Evolutionary conservation across 2,113 vertebrate genomes (phyloP).

Genomic region (Oceanodroma tethys): DNA sequence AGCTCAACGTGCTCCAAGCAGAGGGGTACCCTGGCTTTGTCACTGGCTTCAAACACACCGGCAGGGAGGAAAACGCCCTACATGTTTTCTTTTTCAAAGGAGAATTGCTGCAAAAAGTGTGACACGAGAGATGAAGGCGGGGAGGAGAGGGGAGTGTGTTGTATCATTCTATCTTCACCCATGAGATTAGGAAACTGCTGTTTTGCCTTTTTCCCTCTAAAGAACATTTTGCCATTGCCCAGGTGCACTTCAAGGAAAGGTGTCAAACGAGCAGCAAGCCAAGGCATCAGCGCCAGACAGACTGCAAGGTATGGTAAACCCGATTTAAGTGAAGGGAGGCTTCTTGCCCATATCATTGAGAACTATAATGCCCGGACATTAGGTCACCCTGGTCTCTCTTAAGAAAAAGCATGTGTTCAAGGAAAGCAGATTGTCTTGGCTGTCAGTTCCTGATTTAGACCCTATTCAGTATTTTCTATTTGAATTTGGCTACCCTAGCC

Average conservation of each 20-base stretch:
- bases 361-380: background rate
- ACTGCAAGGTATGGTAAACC: background rate
- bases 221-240: background rate
- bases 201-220: background rate
- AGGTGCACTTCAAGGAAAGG: background rate
- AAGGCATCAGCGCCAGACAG: background rate
- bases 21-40: background rate
- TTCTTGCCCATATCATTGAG: background rate
- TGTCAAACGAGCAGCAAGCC: background rate
- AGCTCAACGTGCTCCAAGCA: background rate
- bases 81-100: background rate
- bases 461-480: background rate
- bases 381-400: background rate
- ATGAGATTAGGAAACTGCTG: background rate
- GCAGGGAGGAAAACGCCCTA: background rate
- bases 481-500: background rate
- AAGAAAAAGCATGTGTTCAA: background rate
- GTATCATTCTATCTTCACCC: background rate
- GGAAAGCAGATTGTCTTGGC: background rate
- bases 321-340: background rate
- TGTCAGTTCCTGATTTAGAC: background rate
- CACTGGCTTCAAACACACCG: background rate
- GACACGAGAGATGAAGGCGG: fast-evolving
- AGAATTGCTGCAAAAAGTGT: background rate
- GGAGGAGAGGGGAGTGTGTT: background rate